Evolutionary conservation across 2,888 invertebrate species (phyloP), one percentile per base, ranked within the genome.

Genomic region (Teleogryllus oceanicus): DNA sequence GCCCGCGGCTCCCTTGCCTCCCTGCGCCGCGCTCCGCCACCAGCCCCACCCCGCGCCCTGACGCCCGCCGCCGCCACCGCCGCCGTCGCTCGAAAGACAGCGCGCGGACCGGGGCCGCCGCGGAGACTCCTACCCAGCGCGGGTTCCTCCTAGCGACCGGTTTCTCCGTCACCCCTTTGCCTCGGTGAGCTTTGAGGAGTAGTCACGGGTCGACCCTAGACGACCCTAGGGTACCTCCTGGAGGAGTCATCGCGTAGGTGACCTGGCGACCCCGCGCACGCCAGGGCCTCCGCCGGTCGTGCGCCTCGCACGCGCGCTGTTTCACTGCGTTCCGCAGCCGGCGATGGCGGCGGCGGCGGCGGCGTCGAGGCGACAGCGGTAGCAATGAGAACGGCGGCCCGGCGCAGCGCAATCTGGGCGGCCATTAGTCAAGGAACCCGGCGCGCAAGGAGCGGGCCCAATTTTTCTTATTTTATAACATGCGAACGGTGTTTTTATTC

Each of bases 381-480:
- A 37, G 24, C 24, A 37, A 37, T 37, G 24, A 37, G 62, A 62
- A 62, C 13, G 62, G 62, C 62, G 4, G 18, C 13, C 62, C 4
- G 12, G 62, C 62, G 62, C 62, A 3, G 62, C 24, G 24, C 24
- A 37, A 62, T 62, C 62, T 18, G 62, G 62, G 62, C 62, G 62
- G 62, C 62, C 18, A 62, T 62, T 62, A 62, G 62, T 62, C 62
- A 62, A 62, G 62, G 4, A 62, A 18, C 18, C 62, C 62, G 62
- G 5, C 5, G 62, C 62, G 18, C 62, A 62, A 62, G 62, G 62
- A 62, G 62, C 62, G 5, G 62, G 62, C 13, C 62, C 62, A 62
- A 62, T 62, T 62, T 62, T 62, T 62, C 62, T 62, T 62, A 62
- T 62, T 62, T 62, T 62, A 62, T 16, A 62, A 62, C 62, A 62